Evolutionary conservation across 2,797 vertebrate species (phyloP).

Genomic region (Sebastiscus albofasciatus): DNA sequence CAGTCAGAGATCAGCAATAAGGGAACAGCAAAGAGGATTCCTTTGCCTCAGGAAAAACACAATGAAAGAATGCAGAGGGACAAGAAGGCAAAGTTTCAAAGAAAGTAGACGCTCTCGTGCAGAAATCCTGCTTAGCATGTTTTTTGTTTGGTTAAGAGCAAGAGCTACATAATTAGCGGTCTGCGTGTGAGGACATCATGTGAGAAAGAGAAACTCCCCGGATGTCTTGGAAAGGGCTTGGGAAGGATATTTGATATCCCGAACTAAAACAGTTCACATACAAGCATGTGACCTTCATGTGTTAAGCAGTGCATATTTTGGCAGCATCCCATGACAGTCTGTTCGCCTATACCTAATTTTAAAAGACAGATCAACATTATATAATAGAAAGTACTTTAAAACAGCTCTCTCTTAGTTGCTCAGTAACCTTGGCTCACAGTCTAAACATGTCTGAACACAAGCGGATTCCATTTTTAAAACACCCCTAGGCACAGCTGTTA

Average conservation of each 20-base stretch:
- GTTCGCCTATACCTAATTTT: background rate
- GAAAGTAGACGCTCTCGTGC: rapidly evolving
- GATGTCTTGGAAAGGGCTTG: conserved; percentile 37
- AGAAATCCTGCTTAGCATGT: background rate
- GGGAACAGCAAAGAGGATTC: background rate
- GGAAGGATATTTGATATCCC: conserved; percentile 70
- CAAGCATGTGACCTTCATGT: conserved; percentile 51
- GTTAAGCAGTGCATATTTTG: conserved; percentile 24
- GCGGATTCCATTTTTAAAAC: conserved; percentile 31
- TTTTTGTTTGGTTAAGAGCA: background rate
- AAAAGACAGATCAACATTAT: background rate
- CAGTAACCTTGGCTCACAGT: background rate
- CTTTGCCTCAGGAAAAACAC: background rate
- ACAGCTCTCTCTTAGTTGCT: background rate
- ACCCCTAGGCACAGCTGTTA: background rate
- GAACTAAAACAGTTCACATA: conserved; percentile 57
- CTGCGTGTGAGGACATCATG: background rate
- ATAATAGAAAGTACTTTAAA: background rate
- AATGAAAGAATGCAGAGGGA: background rate
- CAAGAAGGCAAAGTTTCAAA: background rate
- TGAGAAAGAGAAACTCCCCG: background rate
- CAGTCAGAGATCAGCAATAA: background rate
- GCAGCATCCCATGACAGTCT: background rate
- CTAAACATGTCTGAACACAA: conserved; percentile 17
- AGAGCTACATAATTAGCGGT: background rate